Evolutionary conservation across 2,113 vertebrate species (phyloP).

Genomic region (Anarrhichthys ocellatus): DNA sequence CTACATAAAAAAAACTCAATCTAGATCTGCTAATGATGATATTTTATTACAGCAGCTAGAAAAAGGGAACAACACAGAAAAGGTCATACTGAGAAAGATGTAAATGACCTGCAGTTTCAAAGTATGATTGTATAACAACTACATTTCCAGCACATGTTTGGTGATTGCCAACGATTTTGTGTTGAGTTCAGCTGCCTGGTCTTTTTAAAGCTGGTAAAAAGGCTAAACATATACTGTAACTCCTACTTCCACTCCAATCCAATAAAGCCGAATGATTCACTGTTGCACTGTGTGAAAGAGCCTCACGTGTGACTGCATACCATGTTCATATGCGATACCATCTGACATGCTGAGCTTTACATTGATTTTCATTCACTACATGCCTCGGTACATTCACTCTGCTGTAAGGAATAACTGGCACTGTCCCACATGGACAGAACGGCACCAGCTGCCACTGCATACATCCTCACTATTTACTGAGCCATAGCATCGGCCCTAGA

Average conservation of each 20-base stretch:
- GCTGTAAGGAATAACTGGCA: slow-evolving; percentile 55
- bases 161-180: neutral
- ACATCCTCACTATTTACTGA: slow-evolving; percentile 50
- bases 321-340: slow-evolving; percentile 5
- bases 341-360: slow-evolving; percentile 23
- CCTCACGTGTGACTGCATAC: slow-evolving; percentile 20
- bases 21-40: slow-evolving; percentile 38
- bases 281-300: neutral
- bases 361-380: slow-evolving; percentile 52
- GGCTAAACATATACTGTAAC: neutral
- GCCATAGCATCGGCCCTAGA: slow-evolving; percentile 30
- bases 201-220: slow-evolving; percentile 5
- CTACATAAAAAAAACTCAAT: slow-evolving; percentile 17
- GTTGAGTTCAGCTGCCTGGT: neutral
- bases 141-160: neutral
- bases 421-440: slow-evolving; percentile 43
- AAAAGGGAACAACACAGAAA: slow-evolving; percentile 24
- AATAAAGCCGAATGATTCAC: slow-evolving; percentile 2
- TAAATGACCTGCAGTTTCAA: slow-evolving; percentile 17
- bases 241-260: neutral
- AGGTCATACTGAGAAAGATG: slow-evolving; percentile 2
- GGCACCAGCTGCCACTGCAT: slow-evolving; percentile 57
- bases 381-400: slow-evolving; percentile 38
- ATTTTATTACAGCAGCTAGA: slow-evolving; percentile 37
- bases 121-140: slow-evolving; percentile 23